Conservation (phyloP, 2,113 vertebrate species). For the Ceuthmochares aereus region DNA sequence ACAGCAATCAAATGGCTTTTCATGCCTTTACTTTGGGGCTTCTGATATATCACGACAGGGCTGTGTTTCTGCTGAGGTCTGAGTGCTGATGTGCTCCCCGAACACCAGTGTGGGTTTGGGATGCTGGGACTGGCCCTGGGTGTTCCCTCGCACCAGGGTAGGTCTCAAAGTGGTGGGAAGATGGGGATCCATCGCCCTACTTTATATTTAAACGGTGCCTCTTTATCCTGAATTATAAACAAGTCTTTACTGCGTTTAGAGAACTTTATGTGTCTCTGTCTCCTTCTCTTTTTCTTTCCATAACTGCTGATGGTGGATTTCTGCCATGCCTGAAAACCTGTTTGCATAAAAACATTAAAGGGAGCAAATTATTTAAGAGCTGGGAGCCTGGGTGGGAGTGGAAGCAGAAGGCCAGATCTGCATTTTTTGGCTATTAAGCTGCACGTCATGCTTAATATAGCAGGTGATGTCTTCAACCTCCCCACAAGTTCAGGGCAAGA, state of each 20-base stretch:
- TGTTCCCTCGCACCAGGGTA: neutral
- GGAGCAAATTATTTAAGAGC: conserved; percentile 24
- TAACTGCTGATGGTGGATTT: neutral
- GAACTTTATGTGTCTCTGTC: neutral
- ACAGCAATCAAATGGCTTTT: neutral
- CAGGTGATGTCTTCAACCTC: conserved; percentile 18
- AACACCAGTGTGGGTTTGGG: fast-evolving
- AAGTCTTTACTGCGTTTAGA: neutral
- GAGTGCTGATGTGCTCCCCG: neutral
- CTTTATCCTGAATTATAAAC: neutral
- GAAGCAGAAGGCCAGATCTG: neutral
- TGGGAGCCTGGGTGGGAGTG: conserved; percentile 29
- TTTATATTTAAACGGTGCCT: neutral
- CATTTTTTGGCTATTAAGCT: neutral
- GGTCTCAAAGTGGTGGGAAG: neutral
- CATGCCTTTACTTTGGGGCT: neutral
- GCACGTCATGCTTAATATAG: conserved; percentile 20
- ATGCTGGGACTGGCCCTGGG: neutral
- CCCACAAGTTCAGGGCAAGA: neutral
- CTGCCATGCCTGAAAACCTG: conserved; percentile 13
- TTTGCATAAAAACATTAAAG: conserved; percentile 1
- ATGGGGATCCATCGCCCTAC: fast-evolving
- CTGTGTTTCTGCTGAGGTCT: neutral
- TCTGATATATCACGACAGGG: fast-evolving
- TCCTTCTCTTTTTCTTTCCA: neutral